Base-by-base conservation (phyloP, 2,797 vertebrate genomes). In the Enteromius treurensis region DNA sequence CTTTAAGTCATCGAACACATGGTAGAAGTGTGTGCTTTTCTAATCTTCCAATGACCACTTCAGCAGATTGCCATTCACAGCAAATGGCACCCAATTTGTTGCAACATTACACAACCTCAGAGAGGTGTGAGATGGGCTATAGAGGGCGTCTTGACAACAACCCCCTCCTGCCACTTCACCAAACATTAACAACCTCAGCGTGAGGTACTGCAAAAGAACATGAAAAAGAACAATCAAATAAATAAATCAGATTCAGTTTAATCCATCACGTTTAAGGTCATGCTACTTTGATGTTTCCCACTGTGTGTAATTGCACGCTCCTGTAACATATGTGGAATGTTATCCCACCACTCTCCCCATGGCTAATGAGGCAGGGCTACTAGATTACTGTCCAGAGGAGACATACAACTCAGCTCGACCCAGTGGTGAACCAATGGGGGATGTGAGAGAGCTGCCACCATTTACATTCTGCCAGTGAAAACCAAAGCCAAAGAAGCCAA, bases 191-290 rank as follows among this genome's bases (percentile, higher is more conserved):
- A 82, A 80, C 51, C 53, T 75, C 62, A 75, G 58, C 55, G 4
- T 64, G 85, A 82, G 67, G 3, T 40, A 45, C 34, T 47, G n/a
- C 8, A 32, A 84, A 82, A 73, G 29, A 73, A 62, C n/a, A 64
- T 1, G 4, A 14, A 76, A 29, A 23, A 70, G 42, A 34, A 34
- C 21, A 82, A 84, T 65, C 15, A 80, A 87, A 84, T 80, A 84
- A 78, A 85, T 86, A 80, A 86, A 85, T 79, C 40, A 15, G 23
- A 67, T 84, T 76, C 49, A 69, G 21, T 88, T 86, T 87, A 82
- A 87, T 81, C 80, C 62, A 40, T 77, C 62, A 84, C 60, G 70
- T 84, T 89, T 87, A 77, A 87, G 77, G 87, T 86, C 85, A 58
- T 14, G 67, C 21, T 74, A 69, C 87, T 88, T 86, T 88, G 85